Evolutionary conservation across 2,113 vertebrate genomes (phyloP), one percentile per base, ranked within the genome.

Genomic region (Trichomycterus rosablanca): DNA sequence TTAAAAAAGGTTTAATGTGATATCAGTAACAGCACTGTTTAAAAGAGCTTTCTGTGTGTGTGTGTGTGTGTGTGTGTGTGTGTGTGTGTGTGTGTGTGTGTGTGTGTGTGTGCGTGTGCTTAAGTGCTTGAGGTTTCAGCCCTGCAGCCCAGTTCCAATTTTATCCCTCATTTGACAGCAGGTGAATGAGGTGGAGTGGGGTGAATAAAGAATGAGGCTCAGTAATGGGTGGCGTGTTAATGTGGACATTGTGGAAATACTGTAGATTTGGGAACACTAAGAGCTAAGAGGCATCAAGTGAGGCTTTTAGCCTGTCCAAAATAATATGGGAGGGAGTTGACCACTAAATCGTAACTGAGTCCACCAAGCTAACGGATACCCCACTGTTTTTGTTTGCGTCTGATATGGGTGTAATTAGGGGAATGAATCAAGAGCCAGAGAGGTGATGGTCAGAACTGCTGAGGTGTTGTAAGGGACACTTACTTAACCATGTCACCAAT

Each of bases 171-270:
- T 75, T 77, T 72, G 72, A 79, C 78, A 77, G 73, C 64, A 86
- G 83, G 83, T 86, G 80, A 85, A 72, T 71, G 45, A 63, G 50
- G 35, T 53, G 24, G 35, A 59, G 51, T 76, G 66, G 50, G 20
- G 61, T 84, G 68, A 84, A 86, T 86, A 83, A 88, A 84, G 59
- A 82, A 87, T 80, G 72, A 50, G 42, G 20, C 2, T 65, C 70
- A 71, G 74, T 84, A 80, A 86, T 83, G 76, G 82, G 66, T 79
- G 81, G 81, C 78, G 80, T 72, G 76, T 74, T 77, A 44, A 26
- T 44, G 60, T 68, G 71, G 70, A 78, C 77, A 74, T 26, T 2
- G 54, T 63, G 52, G 43, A 57, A 67, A 63, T 42, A n/a, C n/a
- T n/a, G n/a, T n/a, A 59, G 64, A 67, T 59, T 45, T 52, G 15